A percentile compares a stretch with the other conserved stretches of the same genome.
Conservation (phyloP, 2,888 invertebrate genomes). For the Phytoseiulus persimilis region DNA sequence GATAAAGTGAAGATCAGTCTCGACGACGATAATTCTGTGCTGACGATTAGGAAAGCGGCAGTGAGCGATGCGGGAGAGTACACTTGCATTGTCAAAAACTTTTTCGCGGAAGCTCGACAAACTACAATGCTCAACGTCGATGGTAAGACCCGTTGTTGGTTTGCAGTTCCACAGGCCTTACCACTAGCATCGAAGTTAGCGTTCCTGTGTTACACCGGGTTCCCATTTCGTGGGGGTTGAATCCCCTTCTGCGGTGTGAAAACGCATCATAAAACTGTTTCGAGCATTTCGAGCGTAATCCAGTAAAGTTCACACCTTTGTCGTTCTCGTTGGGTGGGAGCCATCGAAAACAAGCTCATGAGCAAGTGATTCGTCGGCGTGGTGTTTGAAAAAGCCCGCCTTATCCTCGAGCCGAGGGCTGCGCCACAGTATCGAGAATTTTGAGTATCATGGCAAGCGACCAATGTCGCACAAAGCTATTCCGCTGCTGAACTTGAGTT, state of each 20-base stretch:
- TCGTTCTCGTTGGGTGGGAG: too few relatives aligned
- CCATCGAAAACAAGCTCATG: background rate
- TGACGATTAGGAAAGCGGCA: background rate
- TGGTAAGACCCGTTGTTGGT: background rate
- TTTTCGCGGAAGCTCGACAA: background rate
- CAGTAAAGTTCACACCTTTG: too few relatives aligned
- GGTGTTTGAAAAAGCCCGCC: background rate
- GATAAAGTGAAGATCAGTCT: background rate
- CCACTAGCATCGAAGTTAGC: too few relatives aligned
- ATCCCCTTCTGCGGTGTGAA: too few relatives aligned
- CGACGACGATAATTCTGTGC: background rate
- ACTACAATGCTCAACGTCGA: background rate
- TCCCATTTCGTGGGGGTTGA: too few relatives aligned
- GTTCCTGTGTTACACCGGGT: too few relatives aligned
- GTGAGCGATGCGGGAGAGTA: conserved; percentile 20
- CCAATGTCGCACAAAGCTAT: background rate
- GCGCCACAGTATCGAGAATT: background rate
- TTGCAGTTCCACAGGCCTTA: background rate
- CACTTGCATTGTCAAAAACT: conserved; percentile 13
- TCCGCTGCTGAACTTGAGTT: background rate
- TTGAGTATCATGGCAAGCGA: background rate
- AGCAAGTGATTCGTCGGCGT: background rate
- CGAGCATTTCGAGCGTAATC: too few relatives aligned
- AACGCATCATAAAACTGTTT: too few relatives aligned
- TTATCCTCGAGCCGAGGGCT: background rate